These are phyloP conservation scores for Burhinus oedicnemus DNA, from an alignment of 2,113 vertebrate genomes.

Conservation along the genomic window DNA sequence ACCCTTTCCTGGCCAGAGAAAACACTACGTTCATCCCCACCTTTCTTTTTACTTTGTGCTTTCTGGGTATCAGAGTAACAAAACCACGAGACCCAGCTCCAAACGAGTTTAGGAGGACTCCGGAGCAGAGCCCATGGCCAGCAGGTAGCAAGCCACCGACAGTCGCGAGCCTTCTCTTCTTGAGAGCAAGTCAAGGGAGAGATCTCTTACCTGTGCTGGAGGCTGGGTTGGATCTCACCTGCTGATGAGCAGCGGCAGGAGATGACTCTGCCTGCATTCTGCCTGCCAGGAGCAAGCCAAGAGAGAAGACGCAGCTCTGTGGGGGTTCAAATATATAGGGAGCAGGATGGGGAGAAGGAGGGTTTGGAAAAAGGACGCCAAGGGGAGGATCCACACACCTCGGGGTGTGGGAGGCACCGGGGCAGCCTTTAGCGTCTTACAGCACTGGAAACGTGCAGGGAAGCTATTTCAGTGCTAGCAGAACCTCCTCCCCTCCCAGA, in stretches of 20 bases:
- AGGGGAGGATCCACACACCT: neutral
- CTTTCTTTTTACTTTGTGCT: fast-evolving
- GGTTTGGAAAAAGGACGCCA: neutral
- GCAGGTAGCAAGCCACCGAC: neutral
- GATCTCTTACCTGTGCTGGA: neutral
- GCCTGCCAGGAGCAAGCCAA: neutral
- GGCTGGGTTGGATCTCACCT: neutral
- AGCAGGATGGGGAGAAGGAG: neutral
- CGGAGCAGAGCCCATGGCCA: neutral
- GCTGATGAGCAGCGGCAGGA: neutral
- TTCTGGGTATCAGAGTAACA: neutral
- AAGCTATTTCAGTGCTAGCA: neutral
- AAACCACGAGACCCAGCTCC: neutral
- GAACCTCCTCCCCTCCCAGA: neutral
- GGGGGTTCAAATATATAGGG: neutral
- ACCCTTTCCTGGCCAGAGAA: neutral
- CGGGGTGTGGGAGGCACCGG: neutral
- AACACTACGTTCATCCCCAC: neutral
- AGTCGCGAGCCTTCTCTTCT: neutral
- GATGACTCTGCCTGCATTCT: neutral
- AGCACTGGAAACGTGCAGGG: neutral
- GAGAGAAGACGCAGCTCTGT: neutral
- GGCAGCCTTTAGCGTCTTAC: neutral
- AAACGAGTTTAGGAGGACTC: neutral
- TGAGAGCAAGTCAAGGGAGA: fast-evolving